phyloP scores from a whole-genome alignment of 2,113 vertebrate genomes.

The Calonectris borealis region DNA sequence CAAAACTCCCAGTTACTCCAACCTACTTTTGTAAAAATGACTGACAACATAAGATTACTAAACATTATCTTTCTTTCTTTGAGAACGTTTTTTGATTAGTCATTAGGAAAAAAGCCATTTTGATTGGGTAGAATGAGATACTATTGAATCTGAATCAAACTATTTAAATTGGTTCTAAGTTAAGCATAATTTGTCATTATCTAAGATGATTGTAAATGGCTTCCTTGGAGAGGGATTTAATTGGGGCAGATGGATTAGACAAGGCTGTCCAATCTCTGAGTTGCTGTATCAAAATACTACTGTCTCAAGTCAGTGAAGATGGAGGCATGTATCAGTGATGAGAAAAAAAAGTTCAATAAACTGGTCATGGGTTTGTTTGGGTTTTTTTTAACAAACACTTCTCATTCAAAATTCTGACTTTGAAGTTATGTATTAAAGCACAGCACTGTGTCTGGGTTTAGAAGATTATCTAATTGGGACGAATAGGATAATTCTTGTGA shows the following conservation, averaged over 20 bases:
- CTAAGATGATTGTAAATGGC: background rate
- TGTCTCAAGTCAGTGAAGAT: background rate
- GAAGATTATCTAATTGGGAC: background rate
- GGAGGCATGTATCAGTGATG: background rate
- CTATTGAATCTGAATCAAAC: background rate
- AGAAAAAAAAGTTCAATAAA: background rate
- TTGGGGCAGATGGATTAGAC: background rate
- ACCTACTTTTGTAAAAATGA: background rate
- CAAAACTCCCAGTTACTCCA: background rate
- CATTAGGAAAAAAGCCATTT: background rate
- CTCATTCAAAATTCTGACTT: background rate
- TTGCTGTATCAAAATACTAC: background rate
- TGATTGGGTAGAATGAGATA: background rate
- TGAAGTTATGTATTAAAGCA: background rate
- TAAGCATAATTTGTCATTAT: background rate
- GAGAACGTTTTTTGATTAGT: background rate
- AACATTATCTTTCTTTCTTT: background rate
- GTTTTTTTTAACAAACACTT: background rate
- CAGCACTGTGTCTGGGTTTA: background rate
- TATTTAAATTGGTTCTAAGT: background rate
- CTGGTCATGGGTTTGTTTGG: background rate
- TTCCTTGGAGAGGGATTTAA: background rate
- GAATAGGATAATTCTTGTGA: background rate
- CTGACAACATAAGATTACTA: background rate
- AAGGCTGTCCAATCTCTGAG: background rate